Percentiles rank a stretch among this genome's conserved stretches.
Conservation (phyloP, 35 echinoderm and acorn worm species). For the Hemicentrotus pulcherrimus region DNA sequence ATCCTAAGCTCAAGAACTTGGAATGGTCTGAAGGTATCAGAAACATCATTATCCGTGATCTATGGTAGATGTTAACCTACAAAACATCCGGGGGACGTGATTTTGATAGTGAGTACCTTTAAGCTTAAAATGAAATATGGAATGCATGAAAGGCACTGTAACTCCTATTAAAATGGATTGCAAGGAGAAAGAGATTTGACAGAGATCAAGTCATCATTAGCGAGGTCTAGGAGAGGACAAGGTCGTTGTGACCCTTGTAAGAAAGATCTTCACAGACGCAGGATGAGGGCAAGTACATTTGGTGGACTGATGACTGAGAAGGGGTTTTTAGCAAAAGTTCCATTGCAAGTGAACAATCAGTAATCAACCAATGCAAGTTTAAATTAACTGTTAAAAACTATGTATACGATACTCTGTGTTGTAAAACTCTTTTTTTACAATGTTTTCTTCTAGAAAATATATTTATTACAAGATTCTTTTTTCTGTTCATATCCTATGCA, state of each 20-base stretch:
- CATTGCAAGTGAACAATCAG: no score
- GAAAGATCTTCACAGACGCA: background rate
- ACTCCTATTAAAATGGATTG: background rate
- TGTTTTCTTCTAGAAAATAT: no score
- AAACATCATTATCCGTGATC: background rate
- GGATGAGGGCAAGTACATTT: background rate
- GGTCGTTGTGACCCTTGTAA: background rate
- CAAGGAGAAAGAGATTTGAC: background rate
- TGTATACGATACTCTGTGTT: no score
- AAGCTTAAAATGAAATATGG: background rate
- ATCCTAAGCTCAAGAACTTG: background rate
- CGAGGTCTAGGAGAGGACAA: background rate
- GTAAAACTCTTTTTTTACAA: no score
- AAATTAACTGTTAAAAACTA: no score
- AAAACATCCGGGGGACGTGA: background rate
- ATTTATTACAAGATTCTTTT: no score
- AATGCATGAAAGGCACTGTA: background rate
- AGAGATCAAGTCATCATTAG: background rate
- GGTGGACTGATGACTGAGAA: background rate
- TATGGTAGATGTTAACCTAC: background rate
- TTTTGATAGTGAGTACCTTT: background rate
- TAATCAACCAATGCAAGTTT: no score
- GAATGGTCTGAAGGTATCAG: background rate
- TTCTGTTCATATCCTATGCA: no score
- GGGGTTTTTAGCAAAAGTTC: background rate